Percentiles rank a stretch among this genome's conserved stretches.
Conservation (phyloP, 2,113 vertebrate genomes). For the Excalfactoria chinensis region DNA sequence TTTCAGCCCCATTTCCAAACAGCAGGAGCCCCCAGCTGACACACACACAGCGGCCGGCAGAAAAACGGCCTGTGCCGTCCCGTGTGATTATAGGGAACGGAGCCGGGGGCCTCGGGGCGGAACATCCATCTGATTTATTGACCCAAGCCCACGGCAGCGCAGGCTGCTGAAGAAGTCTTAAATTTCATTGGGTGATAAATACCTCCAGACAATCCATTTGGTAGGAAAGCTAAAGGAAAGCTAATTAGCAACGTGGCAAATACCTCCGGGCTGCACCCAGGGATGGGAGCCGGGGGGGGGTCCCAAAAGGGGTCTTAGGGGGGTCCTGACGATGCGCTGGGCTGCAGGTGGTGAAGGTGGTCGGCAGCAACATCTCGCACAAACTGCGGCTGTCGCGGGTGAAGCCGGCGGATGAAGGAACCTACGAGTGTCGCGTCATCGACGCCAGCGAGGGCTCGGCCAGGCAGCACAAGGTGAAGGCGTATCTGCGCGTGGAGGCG, state of each 20-base stretch:
- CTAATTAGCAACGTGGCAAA: conserved; percentile 64
- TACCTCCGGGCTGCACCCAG: too few species aligned
- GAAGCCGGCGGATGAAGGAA: conserved; percentile 90
- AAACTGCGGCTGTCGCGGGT: conserved; percentile 94
- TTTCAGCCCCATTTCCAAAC: conserved; percentile 21
- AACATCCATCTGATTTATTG: conserved; percentile 77
- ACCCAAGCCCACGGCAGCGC: conserved; percentile 56
- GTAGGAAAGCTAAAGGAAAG: conserved; percentile 80
- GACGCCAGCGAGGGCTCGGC: conserved; percentile 91
- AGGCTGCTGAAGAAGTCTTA: conserved; percentile 73
- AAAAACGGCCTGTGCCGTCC: conserved; percentile 54
- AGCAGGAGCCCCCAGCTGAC: conserved; percentile 37
- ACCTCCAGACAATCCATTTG: conserved; percentile 76
- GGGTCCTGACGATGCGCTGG: background rate
- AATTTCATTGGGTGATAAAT: conserved; percentile 80
- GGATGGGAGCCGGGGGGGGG: background rate
- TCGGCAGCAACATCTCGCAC: conserved; percentile 97
- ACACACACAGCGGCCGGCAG: conserved; percentile 26
- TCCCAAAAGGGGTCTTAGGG: fast-evolving
- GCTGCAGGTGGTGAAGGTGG: conserved; percentile 92
- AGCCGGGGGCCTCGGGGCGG: conserved; percentile 62
- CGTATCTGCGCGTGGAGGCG: conserved; percentile 86
- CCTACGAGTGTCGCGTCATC: conserved; percentile 94
- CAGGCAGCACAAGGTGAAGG: conserved; percentile 91
- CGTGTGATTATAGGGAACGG: conserved; percentile 53